Evolutionary conservation across 2,797 vertebrate species (phyloP).

Genomic region (Enteromius mattozi): DNA sequence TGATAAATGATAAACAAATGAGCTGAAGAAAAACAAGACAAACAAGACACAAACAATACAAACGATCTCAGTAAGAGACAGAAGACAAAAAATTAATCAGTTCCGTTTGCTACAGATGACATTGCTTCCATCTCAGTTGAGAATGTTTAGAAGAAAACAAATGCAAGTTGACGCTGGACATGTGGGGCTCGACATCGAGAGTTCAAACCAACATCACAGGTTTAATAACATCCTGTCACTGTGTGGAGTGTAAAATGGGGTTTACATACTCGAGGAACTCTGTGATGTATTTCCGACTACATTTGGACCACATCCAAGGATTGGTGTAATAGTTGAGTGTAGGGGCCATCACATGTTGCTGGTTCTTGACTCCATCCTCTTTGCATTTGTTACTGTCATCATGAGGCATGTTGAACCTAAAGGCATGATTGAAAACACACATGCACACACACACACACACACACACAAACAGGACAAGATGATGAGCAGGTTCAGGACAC

Average conservation of each 20-base stretch:
- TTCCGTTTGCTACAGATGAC: background rate
- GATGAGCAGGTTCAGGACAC: background rate
- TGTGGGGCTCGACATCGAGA: background rate
- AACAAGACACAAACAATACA: slow-evolving; percentile 76
- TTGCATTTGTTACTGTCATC: slow-evolving; percentile 98
- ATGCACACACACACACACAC: background rate
- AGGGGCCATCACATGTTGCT: slow-evolving; percentile 97
- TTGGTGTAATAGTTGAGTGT: slow-evolving; percentile 97
- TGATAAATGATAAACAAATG: slow-evolving; percentile 81
- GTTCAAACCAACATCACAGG: background rate
- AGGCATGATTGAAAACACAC: slow-evolving; percentile 30
- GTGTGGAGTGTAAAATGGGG: background rate
- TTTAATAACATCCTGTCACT: background rate
- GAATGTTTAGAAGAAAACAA: slow-evolving; percentile 31
- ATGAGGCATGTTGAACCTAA: slow-evolving; percentile 98
- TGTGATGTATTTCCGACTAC: slow-evolving; percentile 98
- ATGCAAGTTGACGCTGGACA: background rate
- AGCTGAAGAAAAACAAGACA: slow-evolving; percentile 73
- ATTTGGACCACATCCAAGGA: slow-evolving; percentile 99
- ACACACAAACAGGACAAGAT: background rate
- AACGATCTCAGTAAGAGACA: slow-evolving; percentile 70
- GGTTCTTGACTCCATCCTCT: slow-evolving; percentile 93
- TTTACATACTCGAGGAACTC: slow-evolving; percentile 97
- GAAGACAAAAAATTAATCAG: background rate
- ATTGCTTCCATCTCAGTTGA: background rate